These are phyloP conservation scores for Branchinecta lynchi DNA, from an alignment of 1,140 invertebrate genomes.

Conservation along the genomic window DNA sequence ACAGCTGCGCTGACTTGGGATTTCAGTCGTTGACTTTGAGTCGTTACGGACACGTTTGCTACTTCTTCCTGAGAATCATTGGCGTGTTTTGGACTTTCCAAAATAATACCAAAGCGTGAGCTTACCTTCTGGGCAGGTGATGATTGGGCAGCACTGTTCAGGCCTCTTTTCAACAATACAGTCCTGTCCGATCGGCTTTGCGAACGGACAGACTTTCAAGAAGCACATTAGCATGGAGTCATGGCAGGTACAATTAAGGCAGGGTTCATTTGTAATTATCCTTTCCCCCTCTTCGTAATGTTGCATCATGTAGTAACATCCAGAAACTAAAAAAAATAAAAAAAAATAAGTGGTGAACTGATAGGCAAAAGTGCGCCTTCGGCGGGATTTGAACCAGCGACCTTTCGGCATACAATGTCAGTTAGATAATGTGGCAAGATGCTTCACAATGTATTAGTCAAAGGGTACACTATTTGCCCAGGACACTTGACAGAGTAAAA, in stretches of 20 bases:
- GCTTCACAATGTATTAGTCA: too few species aligned
- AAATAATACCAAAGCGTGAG: neutral
- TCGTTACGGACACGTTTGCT: too few species aligned
- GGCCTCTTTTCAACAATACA: slow-evolving; percentile 74
- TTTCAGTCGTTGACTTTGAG: too few species aligned
- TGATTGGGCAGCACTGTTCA: slow-evolving; percentile 81
- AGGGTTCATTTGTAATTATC: slow-evolving; percentile 85
- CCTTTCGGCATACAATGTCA: too few species aligned
- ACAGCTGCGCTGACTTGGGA: too few species aligned
- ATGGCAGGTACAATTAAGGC: slow-evolving; percentile 85
- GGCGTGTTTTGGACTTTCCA: too few species aligned
- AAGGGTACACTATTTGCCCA: too few species aligned
- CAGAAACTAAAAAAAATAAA: slow-evolving; percentile 28
- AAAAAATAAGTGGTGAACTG: neutral
- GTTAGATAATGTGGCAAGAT: too few species aligned
- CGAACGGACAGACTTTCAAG: slow-evolving; percentile 77
- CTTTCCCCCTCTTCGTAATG: slow-evolving; percentile 81
- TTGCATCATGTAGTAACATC: slow-evolving; percentile 86
- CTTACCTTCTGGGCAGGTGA: slow-evolving; percentile 77
- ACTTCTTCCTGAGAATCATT: too few species aligned
- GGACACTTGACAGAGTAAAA: too few species aligned
- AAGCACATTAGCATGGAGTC: slow-evolving; percentile 91
- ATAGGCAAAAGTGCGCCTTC: too few species aligned
- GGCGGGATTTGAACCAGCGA: too few species aligned
- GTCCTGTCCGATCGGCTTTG: slow-evolving; percentile 76